These are phyloP conservation scores for Arbacia lixula DNA, from an alignment of 53 echinoderm and acorn worm species.

Conservation along the genomic window DNA sequence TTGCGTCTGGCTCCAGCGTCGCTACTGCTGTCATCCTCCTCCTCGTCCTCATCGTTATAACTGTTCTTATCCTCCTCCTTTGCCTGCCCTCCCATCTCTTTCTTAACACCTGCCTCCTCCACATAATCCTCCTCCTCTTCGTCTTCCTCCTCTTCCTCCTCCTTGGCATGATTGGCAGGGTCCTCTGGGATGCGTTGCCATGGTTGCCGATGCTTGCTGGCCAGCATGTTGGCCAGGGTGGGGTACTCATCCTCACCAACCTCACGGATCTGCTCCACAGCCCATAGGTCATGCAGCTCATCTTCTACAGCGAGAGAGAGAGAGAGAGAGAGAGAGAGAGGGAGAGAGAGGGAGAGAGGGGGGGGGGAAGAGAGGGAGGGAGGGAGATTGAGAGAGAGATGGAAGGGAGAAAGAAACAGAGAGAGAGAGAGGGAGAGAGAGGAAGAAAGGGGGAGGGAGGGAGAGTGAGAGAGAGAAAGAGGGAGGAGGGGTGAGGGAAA, in stretches of 20 bases:
- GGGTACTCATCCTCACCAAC: conserved; percentile 72
- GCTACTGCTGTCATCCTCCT: not conserved
- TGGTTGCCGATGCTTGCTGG: conserved; percentile 11
- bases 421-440: too few relatives aligned
- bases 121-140: conserved; percentile 36
- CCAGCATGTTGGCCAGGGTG: conserved; percentile 31
- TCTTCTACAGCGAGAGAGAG: conserved; percentile 25
- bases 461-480: too few relatives aligned
- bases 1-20: not conserved
- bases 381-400: too few relatives aligned
- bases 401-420: too few relatives aligned
- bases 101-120: conserved; percentile 9
- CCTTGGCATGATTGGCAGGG: not conserved
- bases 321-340: too few relatives aligned
- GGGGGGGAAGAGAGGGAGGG: too few relatives aligned
- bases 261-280: conserved; percentile 78
- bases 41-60: conserved; percentile 22
- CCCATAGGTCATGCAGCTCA: conserved; percentile 86
- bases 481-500: too few relatives aligned
- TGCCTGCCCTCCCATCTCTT: conserved; percentile 8
- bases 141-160: conserved; percentile 42
- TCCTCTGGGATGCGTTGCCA: conserved; percentile 3
- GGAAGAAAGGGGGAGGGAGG: too few relatives aligned
- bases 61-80: conserved; percentile 29
- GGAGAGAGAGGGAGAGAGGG: too few relatives aligned